Evolutionary conservation across 1,140 invertebrate species (phyloP).

Genomic region (Branchinecta lynchi): DNA sequence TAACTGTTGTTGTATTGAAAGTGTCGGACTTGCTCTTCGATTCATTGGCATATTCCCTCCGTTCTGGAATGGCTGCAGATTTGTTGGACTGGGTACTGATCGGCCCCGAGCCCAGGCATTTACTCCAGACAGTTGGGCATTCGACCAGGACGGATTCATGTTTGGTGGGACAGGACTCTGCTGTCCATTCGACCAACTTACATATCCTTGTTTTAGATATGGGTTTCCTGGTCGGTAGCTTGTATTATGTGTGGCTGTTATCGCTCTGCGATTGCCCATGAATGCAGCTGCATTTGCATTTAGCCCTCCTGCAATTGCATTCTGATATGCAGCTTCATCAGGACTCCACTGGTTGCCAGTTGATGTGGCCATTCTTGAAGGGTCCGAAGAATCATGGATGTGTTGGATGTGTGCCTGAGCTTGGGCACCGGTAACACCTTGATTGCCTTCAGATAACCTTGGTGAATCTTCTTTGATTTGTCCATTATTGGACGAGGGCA

Average conservation of each 20-base stretch:
- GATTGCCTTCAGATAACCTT: neutral
- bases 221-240: neutral
- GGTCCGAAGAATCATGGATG: neutral
- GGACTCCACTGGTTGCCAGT: neutral
- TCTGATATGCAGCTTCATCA: neutral
- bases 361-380: neutral
- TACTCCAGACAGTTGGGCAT: neutral
- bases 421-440: neutral
- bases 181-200: neutral
- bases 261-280: neutral
- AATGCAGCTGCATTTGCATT: slow-evolving; percentile 5
- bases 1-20: neutral
- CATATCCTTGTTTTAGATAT: slow-evolving; percentile 4
- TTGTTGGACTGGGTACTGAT: neutral
- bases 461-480: slow-evolving; percentile 5
- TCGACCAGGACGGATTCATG: neutral
- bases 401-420: neutral
- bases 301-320: neutral
- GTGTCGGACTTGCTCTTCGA: neutral
- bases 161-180: neutral
- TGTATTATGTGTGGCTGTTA: neutral
- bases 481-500: neutral
- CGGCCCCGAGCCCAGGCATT: slow-evolving; percentile 1
- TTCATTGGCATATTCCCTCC: neutral
- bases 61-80: slow-evolving; percentile 1